Evolutionary conservation across 2,888 invertebrate genomes (phyloP).

Genomic region (Drosophila barbarae): DNA sequence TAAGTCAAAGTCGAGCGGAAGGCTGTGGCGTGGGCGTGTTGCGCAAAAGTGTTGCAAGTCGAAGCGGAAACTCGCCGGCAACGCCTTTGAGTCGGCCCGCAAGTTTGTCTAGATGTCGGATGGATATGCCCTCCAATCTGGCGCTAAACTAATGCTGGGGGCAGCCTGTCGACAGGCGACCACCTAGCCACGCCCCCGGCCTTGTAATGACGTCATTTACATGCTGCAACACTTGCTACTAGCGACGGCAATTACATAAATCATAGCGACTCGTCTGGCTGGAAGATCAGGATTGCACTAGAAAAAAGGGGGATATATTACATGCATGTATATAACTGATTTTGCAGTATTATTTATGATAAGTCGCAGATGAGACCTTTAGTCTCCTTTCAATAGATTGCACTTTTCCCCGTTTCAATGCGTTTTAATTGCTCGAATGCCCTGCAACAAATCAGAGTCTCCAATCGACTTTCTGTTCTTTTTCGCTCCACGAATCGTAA

Average conservation of each 20-base stretch:
- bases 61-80: slow-evolving; percentile 30
- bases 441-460: slow-evolving; percentile 11
- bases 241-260: slow-evolving; percentile 30
- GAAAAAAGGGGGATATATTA: neutral
- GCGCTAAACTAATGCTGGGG: slow-evolving; percentile 29
- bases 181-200: slow-evolving; percentile 31
- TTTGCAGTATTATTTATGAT: too few species aligned
- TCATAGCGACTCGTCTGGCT: slow-evolving; percentile 13
- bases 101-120: slow-evolving; percentile 38
- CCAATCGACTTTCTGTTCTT: slow-evolving; percentile 8
- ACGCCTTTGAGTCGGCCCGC: slow-evolving; percentile 23
- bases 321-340: too few species aligned
- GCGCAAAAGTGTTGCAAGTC: slow-evolving; percentile 38
- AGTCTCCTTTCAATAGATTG: neutral
- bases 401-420: neutral
- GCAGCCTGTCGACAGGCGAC: slow-evolving; percentile 29
- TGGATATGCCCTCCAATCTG: slow-evolving; percentile 31
- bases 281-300: slow-evolving; percentile 11
- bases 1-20: slow-evolving; percentile 23
- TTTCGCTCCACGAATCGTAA: slow-evolving; percentile 18
- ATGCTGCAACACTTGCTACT: slow-evolving; percentile 43
- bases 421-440: neutral
- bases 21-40: slow-evolving; percentile 23
- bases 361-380: neutral
- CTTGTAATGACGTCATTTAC: slow-evolving; percentile 51